Evolutionary conservation across 2,113 vertebrate genomes (phyloP), one percentile per base, ranked within the genome.

Genomic region (Hypanus sabinus): DNA sequence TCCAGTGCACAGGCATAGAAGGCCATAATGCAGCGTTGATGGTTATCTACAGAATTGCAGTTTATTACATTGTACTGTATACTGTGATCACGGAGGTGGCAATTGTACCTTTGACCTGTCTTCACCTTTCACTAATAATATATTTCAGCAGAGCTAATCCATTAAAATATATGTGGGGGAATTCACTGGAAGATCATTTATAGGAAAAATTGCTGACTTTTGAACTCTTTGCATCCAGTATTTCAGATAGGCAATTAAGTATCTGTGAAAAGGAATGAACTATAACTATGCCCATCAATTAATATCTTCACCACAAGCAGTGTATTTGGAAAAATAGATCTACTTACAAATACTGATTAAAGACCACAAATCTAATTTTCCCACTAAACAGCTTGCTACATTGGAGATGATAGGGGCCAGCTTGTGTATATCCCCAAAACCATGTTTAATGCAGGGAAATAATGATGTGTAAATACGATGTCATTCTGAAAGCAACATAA

Each of bases 321-420:
- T 27, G 38, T 55, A 93, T 27, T 93, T 75, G 71, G 27, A 55
- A 55, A 73, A 73, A 16, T 93, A 65, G 18, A 92, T 71, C 18
- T 33, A 71, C 71, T 71, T 93, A 55, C 38, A 73, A 93, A 93
- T 75, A 73, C 33, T 93, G 20, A 93, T 38, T 75, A 93, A 93
- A 93, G 36, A 93, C 70, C 27, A 65, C 24, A 71, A 93, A 93
- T 73, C 70, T 65, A 93, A 73, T 93, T 93, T 93, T 93, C 91
- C 24, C 36, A 55, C 10, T 55, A 55, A 93, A 73, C 73, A 18
- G 68, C 33, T 30, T 93, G 68, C 24, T 93, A 46, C 8, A 20
- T 30, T 36, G 46, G 91, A 36, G 16, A 71, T 8, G 46, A 27
- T 60, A 73, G 36, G 55, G 36, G 9, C 18, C 70, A 73, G 36